Evolutionary conservation across 2,113 vertebrate genomes (phyloP).

Genomic region (Rhinolophus sinicus): DNA sequence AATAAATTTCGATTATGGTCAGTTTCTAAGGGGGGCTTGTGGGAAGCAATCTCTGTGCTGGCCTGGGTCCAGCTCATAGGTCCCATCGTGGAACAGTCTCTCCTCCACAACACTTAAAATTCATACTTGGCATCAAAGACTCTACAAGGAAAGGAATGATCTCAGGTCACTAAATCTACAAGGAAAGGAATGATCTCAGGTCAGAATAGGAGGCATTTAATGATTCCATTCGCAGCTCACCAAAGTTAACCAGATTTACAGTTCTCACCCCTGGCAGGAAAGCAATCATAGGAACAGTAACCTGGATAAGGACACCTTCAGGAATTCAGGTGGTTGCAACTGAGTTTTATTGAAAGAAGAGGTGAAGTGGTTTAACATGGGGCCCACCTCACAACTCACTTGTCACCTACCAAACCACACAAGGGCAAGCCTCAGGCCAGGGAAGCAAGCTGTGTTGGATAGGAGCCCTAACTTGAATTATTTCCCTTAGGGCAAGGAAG

Average conservation of each 20-base stretch:
- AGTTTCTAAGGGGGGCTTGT: neutral
- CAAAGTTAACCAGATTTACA: neutral
- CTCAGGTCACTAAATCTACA: neutral
- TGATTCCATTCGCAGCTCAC: neutral
- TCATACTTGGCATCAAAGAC: neutral
- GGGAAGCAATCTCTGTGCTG: neutral
- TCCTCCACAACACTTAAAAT: neutral
- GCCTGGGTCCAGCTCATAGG: neutral
- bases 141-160: neutral
- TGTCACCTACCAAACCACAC: neutral
- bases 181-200: neutral
- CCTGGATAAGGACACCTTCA: neutral
- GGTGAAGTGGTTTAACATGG: neutral
- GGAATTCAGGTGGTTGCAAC: neutral
- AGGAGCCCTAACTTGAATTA: neutral
- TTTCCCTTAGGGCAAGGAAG: neutral
- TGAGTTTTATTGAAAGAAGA: conserved; percentile 66
- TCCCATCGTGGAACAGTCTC: neutral
- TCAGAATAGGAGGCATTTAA: neutral
- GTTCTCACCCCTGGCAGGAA: neutral
- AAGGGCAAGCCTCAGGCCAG: neutral
- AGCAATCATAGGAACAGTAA: neutral
- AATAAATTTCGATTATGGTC: neutral
- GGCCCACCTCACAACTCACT: neutral
- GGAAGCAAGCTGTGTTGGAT: neutral